Conservation (phyloP, 1,140 invertebrate genomes). For the Drosophila neocordata region DNA sequence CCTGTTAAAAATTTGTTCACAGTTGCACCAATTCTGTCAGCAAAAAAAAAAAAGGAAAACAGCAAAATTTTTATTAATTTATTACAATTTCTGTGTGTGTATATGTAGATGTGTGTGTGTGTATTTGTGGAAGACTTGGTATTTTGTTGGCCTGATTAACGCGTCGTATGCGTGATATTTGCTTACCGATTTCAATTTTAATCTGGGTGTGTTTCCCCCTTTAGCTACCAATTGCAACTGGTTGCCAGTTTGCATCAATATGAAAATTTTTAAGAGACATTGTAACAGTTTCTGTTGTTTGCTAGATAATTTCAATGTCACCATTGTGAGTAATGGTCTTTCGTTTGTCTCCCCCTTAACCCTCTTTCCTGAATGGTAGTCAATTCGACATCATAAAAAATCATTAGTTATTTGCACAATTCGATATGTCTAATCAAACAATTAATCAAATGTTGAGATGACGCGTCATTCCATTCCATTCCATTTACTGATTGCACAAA, state of each 20-base stretch:
- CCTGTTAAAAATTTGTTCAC: constrained; percentile 54
- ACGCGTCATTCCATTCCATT: constrained; percentile 30
- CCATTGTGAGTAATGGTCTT: constrained; percentile 14
- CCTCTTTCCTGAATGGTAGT: too few relatives aligned
- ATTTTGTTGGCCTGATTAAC: constrained; percentile 21
- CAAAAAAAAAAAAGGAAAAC: constrained; percentile 39
- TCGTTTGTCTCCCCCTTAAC: too few relatives aligned
- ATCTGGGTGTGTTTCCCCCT: constrained; percentile 24
- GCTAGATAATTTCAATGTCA: constrained; percentile 56
- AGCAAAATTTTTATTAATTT: constrained; percentile 69
- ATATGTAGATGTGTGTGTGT: constrained; percentile 34
- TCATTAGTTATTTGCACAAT: constrained; percentile 56
- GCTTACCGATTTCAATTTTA: constrained; percentile 11
- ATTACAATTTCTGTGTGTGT: constrained; percentile 50
- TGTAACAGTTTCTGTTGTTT: constrained; percentile 55
- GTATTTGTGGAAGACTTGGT: constrained; percentile 60
- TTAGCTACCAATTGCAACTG: constrained; percentile 52
- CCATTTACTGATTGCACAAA: constrained; percentile 57
- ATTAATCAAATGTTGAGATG: constrained; percentile 36
- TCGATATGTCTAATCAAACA: constrained; percentile 73
- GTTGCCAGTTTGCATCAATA: constrained; percentile 7
- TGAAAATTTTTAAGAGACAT: constrained; percentile 53
- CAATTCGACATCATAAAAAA: constrained; percentile 29
- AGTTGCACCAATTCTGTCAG: constrained; percentile 74
- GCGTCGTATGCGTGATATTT: constrained; percentile 71